Evolutionary conservation across 2,797 vertebrate genomes (phyloP).

Genomic region (Coregonus suidteri): DNA sequence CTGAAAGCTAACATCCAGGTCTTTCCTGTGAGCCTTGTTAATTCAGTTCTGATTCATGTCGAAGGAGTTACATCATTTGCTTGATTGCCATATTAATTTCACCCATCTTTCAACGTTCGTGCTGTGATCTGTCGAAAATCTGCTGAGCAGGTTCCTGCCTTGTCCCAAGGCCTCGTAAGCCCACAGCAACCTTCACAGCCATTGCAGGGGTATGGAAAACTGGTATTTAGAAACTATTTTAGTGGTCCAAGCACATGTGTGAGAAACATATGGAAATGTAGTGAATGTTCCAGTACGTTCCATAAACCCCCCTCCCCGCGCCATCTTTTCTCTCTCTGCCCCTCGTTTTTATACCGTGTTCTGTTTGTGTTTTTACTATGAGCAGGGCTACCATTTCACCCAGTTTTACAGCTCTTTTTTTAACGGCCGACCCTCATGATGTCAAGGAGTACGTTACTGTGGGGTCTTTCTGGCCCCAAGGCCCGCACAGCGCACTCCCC

Average conservation of each 20-base stretch:
- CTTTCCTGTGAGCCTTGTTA: background rate
- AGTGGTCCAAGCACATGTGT: background rate
- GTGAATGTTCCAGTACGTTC: background rate
- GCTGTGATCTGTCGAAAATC: background rate
- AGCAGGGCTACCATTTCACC: constrained; percentile 28
- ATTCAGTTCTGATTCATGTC: constrained; percentile 4
- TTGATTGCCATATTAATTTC: background rate
- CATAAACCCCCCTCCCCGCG: background rate
- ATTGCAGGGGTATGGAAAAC: background rate
- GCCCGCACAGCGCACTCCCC: background rate
- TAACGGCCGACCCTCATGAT: constrained; percentile 20
- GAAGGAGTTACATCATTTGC: constrained; percentile 20
- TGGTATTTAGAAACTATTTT: background rate
- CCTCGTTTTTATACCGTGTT: background rate
- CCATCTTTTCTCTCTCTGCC: background rate
- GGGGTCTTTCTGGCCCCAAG: constrained; percentile 13
- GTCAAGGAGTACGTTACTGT: constrained; percentile 31
- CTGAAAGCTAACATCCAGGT: no score
- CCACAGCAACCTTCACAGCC: background rate
- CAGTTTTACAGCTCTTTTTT: constrained; percentile 11
- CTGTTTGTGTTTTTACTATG: constrained; percentile 40
- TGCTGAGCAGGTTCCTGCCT: background rate
- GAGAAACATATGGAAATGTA: background rate
- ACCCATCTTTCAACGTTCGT: background rate
- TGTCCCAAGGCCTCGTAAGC: background rate